Base-by-base conservation (phyloP, 2,797 vertebrate species). In the Catharus ustulatus region DNA sequence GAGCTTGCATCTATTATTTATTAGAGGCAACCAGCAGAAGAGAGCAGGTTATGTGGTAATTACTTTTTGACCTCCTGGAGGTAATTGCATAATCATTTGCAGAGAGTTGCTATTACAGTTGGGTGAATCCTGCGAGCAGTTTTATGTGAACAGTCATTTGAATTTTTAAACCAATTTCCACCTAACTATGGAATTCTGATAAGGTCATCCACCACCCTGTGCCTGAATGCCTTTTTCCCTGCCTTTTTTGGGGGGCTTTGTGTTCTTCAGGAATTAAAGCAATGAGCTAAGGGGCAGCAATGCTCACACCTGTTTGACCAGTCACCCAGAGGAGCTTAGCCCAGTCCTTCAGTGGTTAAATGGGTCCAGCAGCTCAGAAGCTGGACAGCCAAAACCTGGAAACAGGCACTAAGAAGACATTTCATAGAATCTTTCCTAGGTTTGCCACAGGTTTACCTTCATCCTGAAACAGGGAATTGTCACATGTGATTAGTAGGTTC, bases 1-100 rank as follows among this genome's bases (percentile, higher is more conserved):
- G 85, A 61, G 72, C 88, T 93, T 94, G 89, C 92, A 96, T 97
- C 92, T 95, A 95, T 95, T 94, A 94, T 95, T 95, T 96, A 96
- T 94, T 92, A 93, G 78, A 95, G 84, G 90, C 95, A 94, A 92
- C 93, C 87, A 95, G 94, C 94, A 93, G 94, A 95, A 95, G 93
- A 97, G 92, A 94, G 89, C 90, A 94, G 93, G 95, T 95, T 97
- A 96, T 72, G 40, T 95, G 94, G 96, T 97, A 97, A 97, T 97
- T 97, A 97, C 95, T 97, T 96, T 96, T 93, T 97, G 96, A 97
- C 96, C 96, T 97, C 95, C 96, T 95, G 93, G 96, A 97, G 96
- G 97, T 97, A 97, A 97, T 97, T 97, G 95, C 93, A 96, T 95
- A 96, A 97, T 96, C 96, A 96, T 97, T 97, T 96, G 88, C 95